A percentile compares a stretch with the other conserved stretches of the same genome.
These are phyloP conservation scores for Fopius arisanus DNA, from an alignment of 1,140 invertebrate species.

Conservation along the genomic window DNA sequence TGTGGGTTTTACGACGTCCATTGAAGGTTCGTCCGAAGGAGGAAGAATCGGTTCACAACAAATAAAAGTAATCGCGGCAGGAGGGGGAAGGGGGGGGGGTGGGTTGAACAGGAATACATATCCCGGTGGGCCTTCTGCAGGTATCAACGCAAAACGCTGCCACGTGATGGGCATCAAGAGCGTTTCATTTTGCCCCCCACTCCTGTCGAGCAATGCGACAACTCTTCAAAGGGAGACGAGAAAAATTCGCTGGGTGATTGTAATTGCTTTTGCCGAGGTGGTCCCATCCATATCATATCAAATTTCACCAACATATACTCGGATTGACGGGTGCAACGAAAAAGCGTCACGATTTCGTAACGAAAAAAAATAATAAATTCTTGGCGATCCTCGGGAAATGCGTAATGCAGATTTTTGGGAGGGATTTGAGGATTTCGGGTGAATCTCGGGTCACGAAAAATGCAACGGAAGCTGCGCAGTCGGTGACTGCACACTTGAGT, in stretches of 20 bases:
- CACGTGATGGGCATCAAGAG: slow-evolving; percentile 2
- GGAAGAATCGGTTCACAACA: background rate
- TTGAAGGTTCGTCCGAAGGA: background rate
- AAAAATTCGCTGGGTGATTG: background rate
- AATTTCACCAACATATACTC: background rate
- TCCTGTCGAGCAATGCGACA: background rate
- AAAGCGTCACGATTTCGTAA: background rate
- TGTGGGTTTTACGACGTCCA: background rate
- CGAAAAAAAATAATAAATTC: too few species aligned
- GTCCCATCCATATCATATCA: background rate
- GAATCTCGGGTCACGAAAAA: too few species aligned
- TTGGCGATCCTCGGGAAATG: too few species aligned
- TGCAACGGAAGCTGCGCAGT: too few species aligned
- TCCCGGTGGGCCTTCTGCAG: background rate
- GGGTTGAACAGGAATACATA: background rate
- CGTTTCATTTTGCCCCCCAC: background rate
- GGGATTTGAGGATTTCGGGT: too few species aligned
- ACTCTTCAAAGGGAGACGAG: background rate
- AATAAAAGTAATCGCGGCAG: background rate
- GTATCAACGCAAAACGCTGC: background rate
- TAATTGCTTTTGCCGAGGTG: background rate
- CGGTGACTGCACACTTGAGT: too few species aligned
- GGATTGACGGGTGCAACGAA: background rate
- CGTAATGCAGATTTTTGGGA: too few species aligned
- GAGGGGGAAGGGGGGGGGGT: background rate